These are phyloP conservation scores for Sardinella longiceps DNA, from an alignment of 2,797 vertebrate species.

Conservation along the genomic window DNA sequence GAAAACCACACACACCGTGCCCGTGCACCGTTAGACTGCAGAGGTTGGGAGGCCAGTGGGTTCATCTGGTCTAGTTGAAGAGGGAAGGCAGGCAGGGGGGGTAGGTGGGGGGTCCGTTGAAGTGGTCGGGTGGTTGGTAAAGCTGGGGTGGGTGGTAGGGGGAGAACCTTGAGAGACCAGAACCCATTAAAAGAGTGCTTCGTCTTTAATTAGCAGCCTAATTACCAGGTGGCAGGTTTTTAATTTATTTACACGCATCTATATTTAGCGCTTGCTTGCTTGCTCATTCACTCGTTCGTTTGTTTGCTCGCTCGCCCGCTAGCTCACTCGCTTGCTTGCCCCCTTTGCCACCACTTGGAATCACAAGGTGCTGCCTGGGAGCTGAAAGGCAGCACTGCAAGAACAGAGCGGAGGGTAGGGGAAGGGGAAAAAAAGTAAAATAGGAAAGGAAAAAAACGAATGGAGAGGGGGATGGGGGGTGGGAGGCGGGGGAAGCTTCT, in stretches of 20 bases:
- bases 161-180: slow-evolving; percentile 66
- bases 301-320: background rate
- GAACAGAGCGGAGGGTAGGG: background rate
- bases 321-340: background rate
- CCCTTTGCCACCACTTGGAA: slow-evolving; percentile 11
- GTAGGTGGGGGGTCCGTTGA: background rate
- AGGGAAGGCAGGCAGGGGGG: background rate
- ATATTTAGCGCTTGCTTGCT: slow-evolving; percentile 59
- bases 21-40: background rate
- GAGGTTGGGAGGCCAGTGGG: background rate
- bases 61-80: background rate
- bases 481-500: background rate
- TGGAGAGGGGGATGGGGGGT: background rate
- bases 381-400: background rate
- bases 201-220: slow-evolving; percentile 76
- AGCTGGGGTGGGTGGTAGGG: slow-evolving; percentile 47
- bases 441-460: background rate
- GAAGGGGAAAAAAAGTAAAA: background rate
- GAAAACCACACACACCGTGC: background rate
- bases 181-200: slow-evolving; percentile 74
- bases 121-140: background rate
- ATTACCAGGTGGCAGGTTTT: slow-evolving; percentile 72
- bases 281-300: background rate
- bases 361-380: slow-evolving; percentile 14
- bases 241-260: slow-evolving; percentile 65